Base-by-base conservation (phyloP, 2,797 vertebrate species). In the Pelochelys cantorii region DNA sequence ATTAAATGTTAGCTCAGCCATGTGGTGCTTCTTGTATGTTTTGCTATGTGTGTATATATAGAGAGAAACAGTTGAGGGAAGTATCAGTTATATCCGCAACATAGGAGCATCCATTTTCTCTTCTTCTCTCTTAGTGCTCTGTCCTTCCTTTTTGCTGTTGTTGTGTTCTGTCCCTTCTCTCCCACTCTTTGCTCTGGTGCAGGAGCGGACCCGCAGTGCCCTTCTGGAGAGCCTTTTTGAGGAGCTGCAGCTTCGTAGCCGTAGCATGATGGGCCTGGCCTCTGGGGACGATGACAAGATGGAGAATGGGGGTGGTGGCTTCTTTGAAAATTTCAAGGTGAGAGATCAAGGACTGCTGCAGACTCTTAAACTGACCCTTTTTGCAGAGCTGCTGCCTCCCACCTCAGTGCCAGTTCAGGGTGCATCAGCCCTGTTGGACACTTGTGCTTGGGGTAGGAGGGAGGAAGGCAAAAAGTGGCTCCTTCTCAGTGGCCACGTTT, bases 271-370 rank as follows among this genome's bases (percentile, higher is more conserved):
- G 98, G 99, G 99, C 15, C 96, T 99, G 87, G 98, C 98, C 52
- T 20, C 92, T 5, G 88, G 98, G 94, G 89, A 98, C 3, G 99
- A 99, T 48, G 99, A 99, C 92, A 99, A 99, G 95, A 98, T 99
- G 94, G 99, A 99, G 97, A 99, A 99, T 0, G 98, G 98, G 52
- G 98, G 98, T 11, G 99, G 99, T 37, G 98, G 99, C 91, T 99
- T 99, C 97, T 99, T 99, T 75, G 99, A 99, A 95, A 99, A 99
- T 92, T 99, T 99, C 93, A 99, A 99, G 99, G 99, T 99, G 95
- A 95, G 97, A 56, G 3, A 2, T 12, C 62, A 59, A 31, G 31
- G 55, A 8, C 8, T 68, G 34, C 68, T n/a, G 20, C 71, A 85
- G 42, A 74, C 79, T 31, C 37, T 84, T 60, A 53, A 13, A 1